These are phyloP conservation scores for Felis chaus DNA, from an alignment of 2,113 vertebrate species.

Conservation along the genomic window DNA sequence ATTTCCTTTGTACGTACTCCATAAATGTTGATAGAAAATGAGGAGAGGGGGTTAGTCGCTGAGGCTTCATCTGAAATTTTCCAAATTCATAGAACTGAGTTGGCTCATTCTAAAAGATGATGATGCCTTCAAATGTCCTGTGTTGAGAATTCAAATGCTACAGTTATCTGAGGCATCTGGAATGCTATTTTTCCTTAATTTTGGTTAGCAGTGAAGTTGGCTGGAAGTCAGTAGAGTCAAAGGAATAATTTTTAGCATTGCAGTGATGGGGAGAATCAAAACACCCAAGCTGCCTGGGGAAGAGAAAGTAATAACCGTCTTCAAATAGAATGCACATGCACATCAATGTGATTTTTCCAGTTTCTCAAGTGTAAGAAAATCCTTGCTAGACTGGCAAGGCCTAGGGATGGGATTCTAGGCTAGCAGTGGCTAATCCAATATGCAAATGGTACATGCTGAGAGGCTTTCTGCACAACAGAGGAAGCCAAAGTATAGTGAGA, in stretches of 20 bases:
- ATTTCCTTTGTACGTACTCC: not conserved
- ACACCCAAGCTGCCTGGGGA: not conserved
- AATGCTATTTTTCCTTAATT: constrained; percentile 47
- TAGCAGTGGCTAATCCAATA: not conserved
- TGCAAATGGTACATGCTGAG: not conserved
- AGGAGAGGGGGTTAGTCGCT: not conserved
- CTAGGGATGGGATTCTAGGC: not conserved
- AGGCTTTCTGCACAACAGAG: not conserved
- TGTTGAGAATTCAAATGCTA: constrained; percentile 36
- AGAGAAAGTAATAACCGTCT: constrained; percentile 19
- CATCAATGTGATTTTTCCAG: not conserved
- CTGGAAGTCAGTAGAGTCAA: constrained; percentile 41
- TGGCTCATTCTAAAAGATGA: not conserved
- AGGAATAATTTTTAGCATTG: constrained; percentile 29
- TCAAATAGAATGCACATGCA: not conserved
- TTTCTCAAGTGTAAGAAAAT: constrained; percentile 7
- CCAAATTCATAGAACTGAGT: not conserved
- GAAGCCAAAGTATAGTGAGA: not conserved
- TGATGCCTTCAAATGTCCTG: not conserved
- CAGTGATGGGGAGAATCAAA: constrained; percentile 37
- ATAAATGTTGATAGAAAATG: not conserved
- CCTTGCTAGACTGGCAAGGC: not conserved
- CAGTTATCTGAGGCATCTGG: constrained; percentile 33
- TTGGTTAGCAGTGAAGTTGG: constrained; percentile 40
- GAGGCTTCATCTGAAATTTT: not conserved